A percentile compares a stretch with the other conserved stretches of the same genome.
Conservation (phyloP, 1,140 invertebrate genomes). For the Arctopsyche grandis region DNA sequence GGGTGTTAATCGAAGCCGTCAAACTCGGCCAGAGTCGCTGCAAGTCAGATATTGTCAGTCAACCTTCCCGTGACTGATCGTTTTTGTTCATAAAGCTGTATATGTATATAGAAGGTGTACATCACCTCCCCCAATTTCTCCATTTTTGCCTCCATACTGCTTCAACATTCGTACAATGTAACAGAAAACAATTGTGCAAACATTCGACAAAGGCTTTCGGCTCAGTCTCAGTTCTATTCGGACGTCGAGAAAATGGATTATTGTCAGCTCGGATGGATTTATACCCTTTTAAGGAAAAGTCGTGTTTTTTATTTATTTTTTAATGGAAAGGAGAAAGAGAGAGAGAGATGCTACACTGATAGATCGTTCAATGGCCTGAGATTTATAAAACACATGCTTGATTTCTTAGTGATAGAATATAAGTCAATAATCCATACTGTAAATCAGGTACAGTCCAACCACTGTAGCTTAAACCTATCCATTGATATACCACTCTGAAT, state of each 20-base stretch:
- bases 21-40: not conserved
- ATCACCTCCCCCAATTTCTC: too few species aligned
- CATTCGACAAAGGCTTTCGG: conserved; percentile 18
- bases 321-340: not conserved
- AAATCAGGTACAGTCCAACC: too few species aligned
- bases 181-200: conserved; percentile 25
- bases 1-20: not conserved
- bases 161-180: not conserved
- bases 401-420: too few species aligned
- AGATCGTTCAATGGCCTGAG: conserved; percentile 9
- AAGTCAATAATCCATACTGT: too few species aligned
- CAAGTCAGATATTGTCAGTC: conserved; percentile 19
- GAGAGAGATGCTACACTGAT: not conserved
- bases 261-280: conserved; percentile 20
- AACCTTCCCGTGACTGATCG: not conserved
- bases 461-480: too few species aligned
- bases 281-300: not conserved
- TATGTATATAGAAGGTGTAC: too few species aligned
- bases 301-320: too few species aligned
- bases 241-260: conserved; percentile 26
- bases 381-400: not conserved
- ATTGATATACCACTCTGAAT: too few species aligned
- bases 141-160: too few species aligned
- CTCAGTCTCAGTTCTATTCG: not conserved
- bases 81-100: not conserved